Evolutionary conservation across 1,140 invertebrate species (phyloP), one percentile per base, ranked within the genome.

Genomic region (Megalopta genalis): DNA sequence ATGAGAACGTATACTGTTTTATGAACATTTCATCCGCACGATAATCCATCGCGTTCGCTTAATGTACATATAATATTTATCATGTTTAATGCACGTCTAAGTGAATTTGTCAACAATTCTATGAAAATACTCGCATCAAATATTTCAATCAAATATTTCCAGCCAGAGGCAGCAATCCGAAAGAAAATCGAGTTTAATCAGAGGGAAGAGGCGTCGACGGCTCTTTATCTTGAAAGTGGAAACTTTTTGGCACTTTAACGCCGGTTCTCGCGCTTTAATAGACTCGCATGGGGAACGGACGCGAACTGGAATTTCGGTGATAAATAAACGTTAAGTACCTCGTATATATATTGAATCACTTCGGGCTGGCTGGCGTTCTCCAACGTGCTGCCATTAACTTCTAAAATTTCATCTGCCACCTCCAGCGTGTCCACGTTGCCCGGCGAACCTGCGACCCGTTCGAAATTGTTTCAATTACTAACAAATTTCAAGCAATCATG

Each of bases 371-470:
- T 96, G 89, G 97, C 96, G 91, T 98, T 96, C 88, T 98, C 97
- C 86, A 99, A 93, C 59, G 95, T 96, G 74, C 96, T 96, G 84
- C 98, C 98, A 93, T 99, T 99, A 64, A 99, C 97, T 93, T 99
- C 97, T 91, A 99, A 94, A 90, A 99, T 99, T 93, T 99, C 98
- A 94, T 99, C 98, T 66, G 97, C 97, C 86, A 98, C 95, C 93
- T 99, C 97, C 93, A 99, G 94, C 90, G 95, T 96, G 92, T 99
- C 98, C 23, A 95, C 94, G 92, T 96, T 96, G 54, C 98, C 98
- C 77, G 98, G 97, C 82, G 98, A 98, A 65, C 97, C 97, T 98
- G 91, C 10, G 23, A 21, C 21, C 42, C 10, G 32, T 74, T 67
- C 49, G 1, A n/a, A 67, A 32, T 1, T 23, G 23, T 49, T 60